Evolutionary conservation across 64 coral and sea anemone genomes (phyloP), one percentile per base, ranked within the genome.

Genomic region (Stylophora pistillata): DNA sequence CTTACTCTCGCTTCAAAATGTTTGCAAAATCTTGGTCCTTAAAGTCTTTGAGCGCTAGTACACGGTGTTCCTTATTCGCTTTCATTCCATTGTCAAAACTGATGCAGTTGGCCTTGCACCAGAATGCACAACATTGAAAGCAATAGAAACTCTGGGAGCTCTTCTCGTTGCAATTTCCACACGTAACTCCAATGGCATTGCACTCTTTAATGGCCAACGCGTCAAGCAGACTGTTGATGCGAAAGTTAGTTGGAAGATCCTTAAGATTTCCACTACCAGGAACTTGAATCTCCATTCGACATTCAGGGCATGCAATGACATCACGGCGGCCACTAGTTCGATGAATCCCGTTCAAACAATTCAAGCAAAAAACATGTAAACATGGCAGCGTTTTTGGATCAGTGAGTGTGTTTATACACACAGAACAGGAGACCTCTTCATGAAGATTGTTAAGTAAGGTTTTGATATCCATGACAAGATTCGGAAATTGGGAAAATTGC

Each of bases 31-130:
- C 84, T 13, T 47, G 60, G 37, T 47, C 37, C 7, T 47, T 47
- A 73, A 86, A 86, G 72, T 86, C 84, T 86, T 56, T 86, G 30
- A 86, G 66, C 47, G 84, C 84, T 23, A 86, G 30, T n/a, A 70
- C 31, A 2, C 31, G 66, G 72, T 86, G 84, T n/a, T 30, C 84
- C 5, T 69, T 66, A 26, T 28, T 55, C 10, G 69, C 34, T 72
- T 27, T 60, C 2, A 56, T 73, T 28, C 66, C 9, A 72, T 52
- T 58, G 29, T 72, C 52, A 34, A 73, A 10, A 53, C 31, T 34
- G 17, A 65, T 26, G 17, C 70, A 86, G 64, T 71, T 47, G 7
- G 37, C 70, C 37, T 47, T 7, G 37, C 37, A 47, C 37, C 37
- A 47, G 37, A 47, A 47, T 4, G 37, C 37, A 47, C 37, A 47